These are phyloP conservation scores for Sorex maritimensis DNA, from an alignment of 2,797 vertebrate genomes.

Conservation along the genomic window DNA sequence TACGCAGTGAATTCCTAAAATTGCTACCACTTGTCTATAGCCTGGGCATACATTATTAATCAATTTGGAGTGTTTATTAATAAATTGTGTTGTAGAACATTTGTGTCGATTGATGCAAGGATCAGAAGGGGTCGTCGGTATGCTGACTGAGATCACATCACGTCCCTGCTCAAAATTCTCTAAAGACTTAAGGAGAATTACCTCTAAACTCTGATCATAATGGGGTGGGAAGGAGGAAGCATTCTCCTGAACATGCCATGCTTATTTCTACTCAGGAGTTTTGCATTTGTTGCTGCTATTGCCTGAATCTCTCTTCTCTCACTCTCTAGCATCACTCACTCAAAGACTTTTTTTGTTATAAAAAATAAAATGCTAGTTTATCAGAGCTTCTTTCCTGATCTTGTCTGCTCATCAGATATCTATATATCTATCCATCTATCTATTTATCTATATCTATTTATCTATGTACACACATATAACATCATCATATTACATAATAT, in stretches of 20 bases:
- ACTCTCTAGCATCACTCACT: not conserved
- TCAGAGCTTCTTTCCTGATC: not conserved
- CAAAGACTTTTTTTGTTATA: too few species aligned
- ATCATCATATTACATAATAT: too few species aligned
- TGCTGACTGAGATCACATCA: conserved; percentile 6
- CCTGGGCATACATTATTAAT: not conserved
- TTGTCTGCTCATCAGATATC: not conserved
- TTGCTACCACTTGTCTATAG: not conserved
- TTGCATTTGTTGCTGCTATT: not conserved
- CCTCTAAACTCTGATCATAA: not conserved
- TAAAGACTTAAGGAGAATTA: not conserved
- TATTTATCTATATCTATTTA: too few species aligned
- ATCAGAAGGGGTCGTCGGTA: not conserved
- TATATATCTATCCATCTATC: too few species aligned
- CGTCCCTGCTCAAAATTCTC: not conserved
- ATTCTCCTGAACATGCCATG: not conserved
- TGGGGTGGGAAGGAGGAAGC: not conserved
- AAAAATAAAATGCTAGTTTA: not conserved
- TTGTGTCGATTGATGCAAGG: not conserved
- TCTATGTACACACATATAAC: too few species aligned
- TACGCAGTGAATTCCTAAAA: not conserved
- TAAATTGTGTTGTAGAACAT: not conserved
- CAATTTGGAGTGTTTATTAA: not conserved
- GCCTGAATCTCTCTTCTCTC: not conserved
- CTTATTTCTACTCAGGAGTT: not conserved